A percentile compares a stretch with the other conserved stretches of the same genome.
Conservation (phyloP, 2,797 vertebrate species). For the Rhinogobio ventralis region DNA sequence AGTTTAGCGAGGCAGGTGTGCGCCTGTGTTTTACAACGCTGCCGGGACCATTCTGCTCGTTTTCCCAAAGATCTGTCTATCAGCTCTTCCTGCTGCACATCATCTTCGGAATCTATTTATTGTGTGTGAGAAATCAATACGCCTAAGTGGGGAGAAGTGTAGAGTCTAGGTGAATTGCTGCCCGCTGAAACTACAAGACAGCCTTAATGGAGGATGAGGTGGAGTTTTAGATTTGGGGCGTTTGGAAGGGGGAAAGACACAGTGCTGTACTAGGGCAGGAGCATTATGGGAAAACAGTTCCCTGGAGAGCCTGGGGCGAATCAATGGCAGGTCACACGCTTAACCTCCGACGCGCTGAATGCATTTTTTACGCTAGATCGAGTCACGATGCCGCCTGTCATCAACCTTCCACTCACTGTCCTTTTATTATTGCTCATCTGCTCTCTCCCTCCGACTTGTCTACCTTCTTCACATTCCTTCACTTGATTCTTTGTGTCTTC, state of each 20-base stretch:
- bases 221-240: slow-evolving; percentile 29
- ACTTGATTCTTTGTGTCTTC: slow-evolving; percentile 20
- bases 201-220: slow-evolving; percentile 31
- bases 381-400: slow-evolving; percentile 73
- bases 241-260: slow-evolving; percentile 36
- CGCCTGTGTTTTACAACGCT: slow-evolving; percentile 36
- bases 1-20: slow-evolving; percentile 44
- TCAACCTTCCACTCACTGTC: slow-evolving; percentile 57
- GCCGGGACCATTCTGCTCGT: slow-evolving; percentile 72
- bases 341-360: slow-evolving; percentile 70
- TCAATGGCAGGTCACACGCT: slow-evolving; percentile 74
- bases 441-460: not conserved
- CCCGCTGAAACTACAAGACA: slow-evolving; percentile 8
- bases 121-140: slow-evolving; percentile 80
- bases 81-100: slow-evolving; percentile 79
- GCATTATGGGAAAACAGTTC: slow-evolving; percentile 52
- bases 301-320: slow-evolving; percentile 49
- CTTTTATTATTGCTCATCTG: slow-evolving; percentile 49
- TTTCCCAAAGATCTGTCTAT: slow-evolving; percentile 74
- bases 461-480: slow-evolving; percentile 47
- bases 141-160: slow-evolving; percentile 81
- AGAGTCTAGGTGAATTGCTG: slow-evolving; percentile 42
- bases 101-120: slow-evolving; percentile 84
- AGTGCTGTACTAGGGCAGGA: slow-evolving; percentile 17
- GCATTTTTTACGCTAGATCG: slow-evolving; percentile 76